Evolutionary conservation across 1,140 invertebrate genomes (phyloP).

Genomic region (Leguminivora glycinivorella): DNA sequence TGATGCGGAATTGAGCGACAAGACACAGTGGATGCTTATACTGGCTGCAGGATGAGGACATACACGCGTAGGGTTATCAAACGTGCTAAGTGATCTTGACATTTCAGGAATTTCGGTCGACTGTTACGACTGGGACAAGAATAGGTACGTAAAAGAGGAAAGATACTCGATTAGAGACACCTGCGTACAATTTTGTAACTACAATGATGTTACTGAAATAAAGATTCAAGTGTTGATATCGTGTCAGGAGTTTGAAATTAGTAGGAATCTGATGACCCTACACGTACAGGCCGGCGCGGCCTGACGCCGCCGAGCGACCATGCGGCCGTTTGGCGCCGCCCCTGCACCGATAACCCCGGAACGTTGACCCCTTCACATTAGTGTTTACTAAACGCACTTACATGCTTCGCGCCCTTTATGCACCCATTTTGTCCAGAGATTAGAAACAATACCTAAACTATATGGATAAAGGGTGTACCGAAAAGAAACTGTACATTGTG

Average conservation of each 20-base stretch:
- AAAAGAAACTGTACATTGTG: conserved; percentile 23
- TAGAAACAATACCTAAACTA: conserved; percentile 34
- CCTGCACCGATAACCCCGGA: conserved; percentile 66
- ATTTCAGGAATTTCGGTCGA: not conserved
- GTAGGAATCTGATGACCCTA: not conserved
- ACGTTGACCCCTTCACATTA: conserved; percentile 69
- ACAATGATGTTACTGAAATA: not conserved
- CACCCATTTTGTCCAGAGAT: not conserved
- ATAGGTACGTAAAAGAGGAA: not conserved
- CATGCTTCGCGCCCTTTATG: conserved; percentile 41
- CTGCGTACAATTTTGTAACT: not conserved
- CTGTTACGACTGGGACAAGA: not conserved
- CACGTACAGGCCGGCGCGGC: not conserved
- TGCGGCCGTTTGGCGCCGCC: conserved; percentile 69
- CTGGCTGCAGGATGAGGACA: not conserved
- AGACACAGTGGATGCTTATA: conserved; percentile 20
- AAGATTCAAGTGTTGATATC: not conserved
- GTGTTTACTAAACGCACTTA: conserved; percentile 64
- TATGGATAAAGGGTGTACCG: conserved; percentile 33
- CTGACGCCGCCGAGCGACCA: conserved; percentile 36
- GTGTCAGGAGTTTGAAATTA: not conserved
- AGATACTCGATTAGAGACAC: not conserved
- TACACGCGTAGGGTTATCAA: not conserved
- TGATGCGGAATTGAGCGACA: not conserved
- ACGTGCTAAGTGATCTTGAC: not conserved